phyloP scores from a whole-genome alignment of 2,797 vertebrate species.

The Podargus strigoides region DNA sequence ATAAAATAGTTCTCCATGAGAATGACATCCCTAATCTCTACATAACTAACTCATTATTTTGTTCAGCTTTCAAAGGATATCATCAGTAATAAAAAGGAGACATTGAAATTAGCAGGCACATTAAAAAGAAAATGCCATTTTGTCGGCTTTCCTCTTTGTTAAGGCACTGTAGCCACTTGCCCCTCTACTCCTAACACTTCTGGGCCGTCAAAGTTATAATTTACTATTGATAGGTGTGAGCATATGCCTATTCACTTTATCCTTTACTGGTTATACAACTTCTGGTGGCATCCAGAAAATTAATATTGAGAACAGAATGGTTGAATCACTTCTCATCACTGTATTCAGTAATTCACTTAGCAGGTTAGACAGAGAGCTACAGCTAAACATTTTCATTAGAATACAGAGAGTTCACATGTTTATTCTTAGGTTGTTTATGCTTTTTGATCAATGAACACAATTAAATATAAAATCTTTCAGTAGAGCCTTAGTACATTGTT shows the following conservation, averaged over 20 bases:
- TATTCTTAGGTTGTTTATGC: neutral
- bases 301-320: neutral
- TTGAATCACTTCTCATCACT: neutral
- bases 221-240: neutral
- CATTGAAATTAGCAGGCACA: neutral
- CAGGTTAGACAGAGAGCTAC: neutral
- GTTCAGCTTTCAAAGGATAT: conserved; percentile 11
- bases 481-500: neutral
- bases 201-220: neutral
- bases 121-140: neutral
- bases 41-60: conserved; percentile 34
- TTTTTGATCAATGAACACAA: neutral
- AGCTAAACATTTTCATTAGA: neutral
- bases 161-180: neutral
- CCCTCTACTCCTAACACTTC: neutral
- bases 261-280: neutral
- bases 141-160: neutral
- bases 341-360: neutral
- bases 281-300: neutral
- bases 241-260: neutral
- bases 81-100: conserved; percentile 9
- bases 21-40: conserved; percentile 9
- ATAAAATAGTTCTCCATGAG: neutral
- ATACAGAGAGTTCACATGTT: neutral
- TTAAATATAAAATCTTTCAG: neutral